Conservation (phyloP, 2,113 vertebrate species). For the Columba livia region DNA sequence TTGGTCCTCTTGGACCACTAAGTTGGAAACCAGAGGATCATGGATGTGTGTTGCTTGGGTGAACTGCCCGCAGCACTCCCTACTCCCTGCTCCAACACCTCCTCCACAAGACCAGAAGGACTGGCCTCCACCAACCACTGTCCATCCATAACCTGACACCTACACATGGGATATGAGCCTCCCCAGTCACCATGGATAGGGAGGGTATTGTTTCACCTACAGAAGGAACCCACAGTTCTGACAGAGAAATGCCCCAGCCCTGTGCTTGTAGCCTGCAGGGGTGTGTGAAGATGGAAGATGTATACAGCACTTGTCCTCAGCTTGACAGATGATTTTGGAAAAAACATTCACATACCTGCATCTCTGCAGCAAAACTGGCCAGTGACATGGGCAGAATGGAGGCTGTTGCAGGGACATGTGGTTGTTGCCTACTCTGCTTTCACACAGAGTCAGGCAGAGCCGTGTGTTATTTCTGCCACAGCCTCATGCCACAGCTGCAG, state of each 20-base stretch:
- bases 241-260: not conserved
- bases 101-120: not conserved
- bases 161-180: rapidly evolving
- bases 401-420: rapidly evolving
- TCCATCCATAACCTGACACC: no score
- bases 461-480: not conserved
- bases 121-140: not conserved
- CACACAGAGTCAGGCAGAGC: not conserved
- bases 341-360: not conserved
- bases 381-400: not conserved
- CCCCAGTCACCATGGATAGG: not conserved
- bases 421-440: not conserved
- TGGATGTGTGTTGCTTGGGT: not conserved
- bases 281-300: not conserved
- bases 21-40: not conserved
- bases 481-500: not conserved
- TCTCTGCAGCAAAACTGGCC: not conserved
- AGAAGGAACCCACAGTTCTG: not conserved
- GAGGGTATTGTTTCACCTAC: not conserved
- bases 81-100: rapidly evolving
- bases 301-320: not conserved
- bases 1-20: not conserved
- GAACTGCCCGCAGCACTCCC: not conserved
- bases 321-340: not conserved
- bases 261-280: not conserved